phyloP scores from a whole-genome alignment of 2,888 invertebrate species.

The Mythimna impura region DNA sequence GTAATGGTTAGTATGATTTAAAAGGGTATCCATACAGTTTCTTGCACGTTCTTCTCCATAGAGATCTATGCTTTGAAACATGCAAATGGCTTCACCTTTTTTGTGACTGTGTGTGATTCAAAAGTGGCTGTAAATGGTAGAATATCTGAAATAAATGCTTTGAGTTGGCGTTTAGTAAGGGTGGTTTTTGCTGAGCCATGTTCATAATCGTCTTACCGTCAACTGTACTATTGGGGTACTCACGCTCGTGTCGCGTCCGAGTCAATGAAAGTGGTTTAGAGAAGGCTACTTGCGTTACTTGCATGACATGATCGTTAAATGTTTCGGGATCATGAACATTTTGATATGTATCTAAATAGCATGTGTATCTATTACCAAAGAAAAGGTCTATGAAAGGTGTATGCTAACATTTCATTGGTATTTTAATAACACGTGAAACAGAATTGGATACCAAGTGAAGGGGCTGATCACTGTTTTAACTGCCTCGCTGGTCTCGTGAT shows the following conservation, averaged over 20 bases:
- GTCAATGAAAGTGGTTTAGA: constrained; percentile 42
- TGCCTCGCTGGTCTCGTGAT: too few relatives aligned
- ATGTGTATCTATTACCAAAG: not conserved
- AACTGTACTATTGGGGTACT: not conserved
- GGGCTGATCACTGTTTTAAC: too few relatives aligned
- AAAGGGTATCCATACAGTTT: too few relatives aligned
- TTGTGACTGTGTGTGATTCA: too few relatives aligned
- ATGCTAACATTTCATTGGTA: not conserved
- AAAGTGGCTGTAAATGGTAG: too few relatives aligned
- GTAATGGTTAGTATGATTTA: too few relatives aligned
- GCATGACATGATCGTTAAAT: constrained; percentile 4
- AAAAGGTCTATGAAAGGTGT: not conserved
- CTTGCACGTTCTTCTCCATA: too few relatives aligned
- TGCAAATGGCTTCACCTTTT: too few relatives aligned
- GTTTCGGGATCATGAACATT: constrained; percentile 9
- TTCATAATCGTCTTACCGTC: not conserved
- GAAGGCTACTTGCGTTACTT: not conserved
- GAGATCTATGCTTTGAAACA: too few relatives aligned
- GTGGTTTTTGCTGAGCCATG: not conserved
- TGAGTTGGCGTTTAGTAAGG: not conserved
- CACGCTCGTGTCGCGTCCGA: not conserved
- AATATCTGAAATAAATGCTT: too few relatives aligned
- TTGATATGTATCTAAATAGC: constrained; percentile 3
- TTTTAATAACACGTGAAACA: too few relatives aligned
- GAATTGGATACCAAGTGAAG: too few relatives aligned